phyloP scores from a whole-genome alignment of 2,113 vertebrate species.

The Heliornis fulica region DNA sequence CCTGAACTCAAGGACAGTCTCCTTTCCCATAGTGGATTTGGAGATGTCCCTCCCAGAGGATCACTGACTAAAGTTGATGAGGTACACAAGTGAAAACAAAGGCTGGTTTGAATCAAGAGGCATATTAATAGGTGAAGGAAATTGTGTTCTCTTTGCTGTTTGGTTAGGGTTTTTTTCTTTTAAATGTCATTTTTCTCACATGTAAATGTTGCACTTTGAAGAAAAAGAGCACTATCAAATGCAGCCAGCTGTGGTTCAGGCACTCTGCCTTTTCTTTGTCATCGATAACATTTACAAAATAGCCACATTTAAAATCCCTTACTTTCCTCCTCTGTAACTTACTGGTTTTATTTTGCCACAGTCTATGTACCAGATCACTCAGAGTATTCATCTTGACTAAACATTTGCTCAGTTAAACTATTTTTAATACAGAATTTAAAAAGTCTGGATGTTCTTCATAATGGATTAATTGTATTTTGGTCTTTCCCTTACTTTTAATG shows the following conservation, averaged over 20 bases:
- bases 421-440: neutral
- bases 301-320: neutral
- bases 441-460: neutral
- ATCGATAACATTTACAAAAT: neutral
- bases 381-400: neutral
- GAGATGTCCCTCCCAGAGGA: neutral
- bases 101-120: neutral
- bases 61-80: neutral
- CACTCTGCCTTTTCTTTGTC: neutral
- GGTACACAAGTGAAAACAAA: neutral
- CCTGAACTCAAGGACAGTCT: neutral
- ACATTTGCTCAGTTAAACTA: neutral
- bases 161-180: neutral
- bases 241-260: neutral
- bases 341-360: neutral
- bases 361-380: neutral
- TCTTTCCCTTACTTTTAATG: neutral
- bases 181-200: neutral
- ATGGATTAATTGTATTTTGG: neutral
- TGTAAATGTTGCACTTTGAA: neutral
- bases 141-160: neutral
- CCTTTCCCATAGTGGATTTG: neutral
- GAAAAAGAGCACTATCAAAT: neutral
- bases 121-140: neutral
- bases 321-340: neutral